Base-by-base conservation (phyloP, 2,888 invertebrate genomes). In the Oscheius sp. region DNA sequence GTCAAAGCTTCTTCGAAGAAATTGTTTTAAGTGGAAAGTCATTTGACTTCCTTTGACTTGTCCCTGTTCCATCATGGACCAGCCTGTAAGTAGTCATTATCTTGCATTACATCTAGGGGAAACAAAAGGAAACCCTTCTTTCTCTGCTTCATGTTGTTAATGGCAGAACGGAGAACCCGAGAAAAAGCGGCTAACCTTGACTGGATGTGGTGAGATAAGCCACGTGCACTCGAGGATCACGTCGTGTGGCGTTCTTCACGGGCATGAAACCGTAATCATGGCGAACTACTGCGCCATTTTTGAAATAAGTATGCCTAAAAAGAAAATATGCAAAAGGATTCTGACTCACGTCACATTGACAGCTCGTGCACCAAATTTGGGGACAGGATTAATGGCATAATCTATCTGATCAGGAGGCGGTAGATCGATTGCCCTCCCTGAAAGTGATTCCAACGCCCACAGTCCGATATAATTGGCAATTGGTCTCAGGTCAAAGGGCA, bases 241-340 rank as follows among this genome's bases (percentile, higher is more conserved):
- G 64, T 46, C 86, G 72, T 5, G 87, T 87, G 12, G 87, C 85
- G 72, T 87, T 87, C 72, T 87, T 87, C 7, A 87, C 87, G 7
- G 87, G 87, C 87, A 87, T 87, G 74, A 84, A 87, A 0, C 87
- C 87, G 63, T 87, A 87, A 58, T 87, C 87, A 52, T 86, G 85
- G 49, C 87, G 83, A 41, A 84, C 73, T 18, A 87, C 85, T 35
- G 79, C 76, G 21, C 83, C 82, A 21, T 78, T 72, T 35, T 85
- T 82, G 69, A 80, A 87, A 68, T 87, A 87, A 43, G 86, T 87
- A 78, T 87, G 87, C 6, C 86, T 86, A 69, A 53, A 82, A 75
- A 27, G 1, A 52, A 21, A 41, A 2, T 58, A 41, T 45, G 7
- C 12, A 25, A 7, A 45, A 12, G 46, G 45, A 35, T 5, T 63